Base-by-base conservation (phyloP, 2,888 invertebrate species). In the Crematogaster levior region DNA sequence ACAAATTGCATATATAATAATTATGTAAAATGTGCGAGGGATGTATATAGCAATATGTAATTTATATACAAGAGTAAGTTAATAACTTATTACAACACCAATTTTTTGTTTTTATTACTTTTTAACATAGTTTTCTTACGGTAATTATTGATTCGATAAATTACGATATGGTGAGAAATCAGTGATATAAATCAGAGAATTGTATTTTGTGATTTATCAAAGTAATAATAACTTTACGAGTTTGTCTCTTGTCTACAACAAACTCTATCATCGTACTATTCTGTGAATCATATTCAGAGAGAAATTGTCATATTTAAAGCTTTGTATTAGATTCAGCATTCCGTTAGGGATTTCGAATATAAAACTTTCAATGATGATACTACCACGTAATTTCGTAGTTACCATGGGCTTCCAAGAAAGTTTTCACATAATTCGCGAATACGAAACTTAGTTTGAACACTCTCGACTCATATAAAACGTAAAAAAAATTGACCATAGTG, bases 231-330 rank as follows among this genome's bases (percentile, higher is more conserved):
- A 81, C 30, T 68, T 74, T 6, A 24, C 27, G 21, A 21, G 18
- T 46, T 81, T 63, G 40, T 83, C 58, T 61, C 56, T 65, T 66
- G 65, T 12, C 58, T 68, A 58, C 58, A 65, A 53, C 34, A 37
- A 46, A 60, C 21, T 77, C 37, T n/a, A 51, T 51, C 48, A 63
- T 80, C 56, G 65, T 30, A 48, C 37, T 37, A 53, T 34, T 53
- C 58, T 48, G 73, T 75, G 87, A 88, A 60, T 88, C 84, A 85
- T 34, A 46, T 21, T 9, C 46, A 77, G n/a, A 82, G 56, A 37
- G 51, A 60, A 66, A 81, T 81, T 82, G 73, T 85, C 72, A 43
- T 43, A 56, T 84, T 58, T 83, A 61, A 79, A 48, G 63, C 68
- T 73, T 58, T 46, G 56, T 40, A n/a, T 48, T 56, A 82, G 27